These are phyloP conservation scores for Eira barbara DNA, from an alignment of 2,113 vertebrate species.

Conservation along the genomic window DNA sequence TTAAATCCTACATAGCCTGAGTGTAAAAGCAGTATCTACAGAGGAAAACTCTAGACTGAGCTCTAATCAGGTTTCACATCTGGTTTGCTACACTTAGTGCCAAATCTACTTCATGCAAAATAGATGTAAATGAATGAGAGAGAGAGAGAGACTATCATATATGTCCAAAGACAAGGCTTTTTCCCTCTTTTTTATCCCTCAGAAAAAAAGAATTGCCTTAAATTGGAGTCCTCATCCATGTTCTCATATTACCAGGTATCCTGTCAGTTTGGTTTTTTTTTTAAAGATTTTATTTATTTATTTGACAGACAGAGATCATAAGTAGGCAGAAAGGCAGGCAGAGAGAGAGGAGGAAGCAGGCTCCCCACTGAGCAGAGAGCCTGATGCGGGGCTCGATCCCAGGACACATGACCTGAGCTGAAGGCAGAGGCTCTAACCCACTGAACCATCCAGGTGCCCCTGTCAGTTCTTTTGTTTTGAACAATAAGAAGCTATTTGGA, in stretches of 20 bases:
- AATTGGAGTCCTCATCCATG: background rate
- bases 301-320: no score
- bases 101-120: slow-evolving; percentile 76
- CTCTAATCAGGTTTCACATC: slow-evolving; percentile 66
- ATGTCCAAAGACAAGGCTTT: background rate
- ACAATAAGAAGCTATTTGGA: background rate
- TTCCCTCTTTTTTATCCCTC: background rate
- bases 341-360: no score
- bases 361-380: no score
- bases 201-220: background rate
- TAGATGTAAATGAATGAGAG: slow-evolving; percentile 72
- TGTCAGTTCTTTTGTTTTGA: background rate
- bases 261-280: background rate
- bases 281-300: no score
- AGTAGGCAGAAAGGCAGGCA: no score
- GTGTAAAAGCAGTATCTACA: slow-evolving; percentile 66
- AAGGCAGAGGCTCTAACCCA: no score
- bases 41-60: slow-evolving; percentile 35
- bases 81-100: slow-evolving; percentile 66
- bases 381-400: no score
- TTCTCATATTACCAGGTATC: background rate
- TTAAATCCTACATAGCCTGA: slow-evolving; percentile 56
- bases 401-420: no score
- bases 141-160: slow-evolving; percentile 47
- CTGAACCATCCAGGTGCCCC: no score